A percentile compares a stretch with the other conserved stretches of the same genome.
Evolutionary conservation across 2,113 vertebrate genomes (phyloP).

Genomic region (Amphiprion ocellaris): DNA sequence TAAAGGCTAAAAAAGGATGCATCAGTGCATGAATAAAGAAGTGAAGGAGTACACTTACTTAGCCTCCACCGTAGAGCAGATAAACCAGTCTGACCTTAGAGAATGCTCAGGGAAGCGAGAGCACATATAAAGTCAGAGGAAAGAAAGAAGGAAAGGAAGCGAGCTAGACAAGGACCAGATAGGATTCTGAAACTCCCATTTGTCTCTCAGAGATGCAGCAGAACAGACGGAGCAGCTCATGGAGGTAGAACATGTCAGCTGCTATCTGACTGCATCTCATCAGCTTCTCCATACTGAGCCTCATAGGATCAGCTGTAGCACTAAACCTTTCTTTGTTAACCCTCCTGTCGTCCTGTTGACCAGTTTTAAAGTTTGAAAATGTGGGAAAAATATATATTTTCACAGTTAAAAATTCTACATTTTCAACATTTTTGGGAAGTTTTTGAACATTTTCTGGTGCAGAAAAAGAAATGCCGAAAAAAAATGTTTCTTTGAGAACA

Average conservation of each 20-base stretch:
- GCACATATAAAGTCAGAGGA: constrained; percentile 6
- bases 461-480: too few relatives aligned
- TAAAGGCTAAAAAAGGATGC: not conserved
- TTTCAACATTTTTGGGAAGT: too few relatives aligned
- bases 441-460: too few relatives aligned
- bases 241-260: constrained; percentile 17
- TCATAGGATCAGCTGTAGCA: constrained; percentile 2
- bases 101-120: not conserved
- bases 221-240: constrained; percentile 2
- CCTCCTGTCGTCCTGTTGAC: too few relatives aligned
- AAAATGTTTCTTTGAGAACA: too few relatives aligned
- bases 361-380: too few relatives aligned
- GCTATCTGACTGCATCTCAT: constrained; percentile 39
- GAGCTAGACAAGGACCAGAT: not conserved
- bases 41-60: not conserved
- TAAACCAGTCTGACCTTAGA: constrained; percentile 33
- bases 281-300: constrained; percentile 21
- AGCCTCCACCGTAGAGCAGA: constrained; percentile 12
- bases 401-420: too few relatives aligned
- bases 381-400: too few relatives aligned
- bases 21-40: constrained; percentile 28
- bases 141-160: not conserved
- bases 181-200: constrained; percentile 32
- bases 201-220: constrained; percentile 22
- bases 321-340: not conserved